phyloP scores from a whole-genome alignment of 2,113 vertebrate genomes.

The Pipra filicauda region DNA sequence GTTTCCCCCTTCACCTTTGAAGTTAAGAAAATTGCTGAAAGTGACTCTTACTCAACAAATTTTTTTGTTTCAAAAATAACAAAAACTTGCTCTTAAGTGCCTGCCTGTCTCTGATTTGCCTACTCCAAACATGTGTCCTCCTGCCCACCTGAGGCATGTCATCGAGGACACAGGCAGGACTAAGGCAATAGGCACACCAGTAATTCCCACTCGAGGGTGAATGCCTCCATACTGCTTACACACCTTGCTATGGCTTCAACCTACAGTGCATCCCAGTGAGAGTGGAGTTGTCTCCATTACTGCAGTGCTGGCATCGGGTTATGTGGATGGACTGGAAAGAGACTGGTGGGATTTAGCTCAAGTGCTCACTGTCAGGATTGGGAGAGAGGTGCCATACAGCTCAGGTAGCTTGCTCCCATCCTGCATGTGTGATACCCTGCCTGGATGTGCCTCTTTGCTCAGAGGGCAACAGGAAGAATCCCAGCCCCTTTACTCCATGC shows the following conservation, averaged over 20 bases:
- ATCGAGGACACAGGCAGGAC: neutral
- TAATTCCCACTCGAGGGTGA: neutral
- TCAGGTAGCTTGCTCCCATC: neutral
- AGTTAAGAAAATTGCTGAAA: neutral
- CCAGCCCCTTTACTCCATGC: rapidly evolving
- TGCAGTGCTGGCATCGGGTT: neutral
- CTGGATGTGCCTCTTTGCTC: neutral
- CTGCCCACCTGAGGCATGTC: neutral
- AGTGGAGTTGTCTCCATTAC: neutral
- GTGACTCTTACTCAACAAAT: neutral
- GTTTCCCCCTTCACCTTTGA: neutral
- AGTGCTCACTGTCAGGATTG: neutral
- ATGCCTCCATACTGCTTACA: rapidly evolving
- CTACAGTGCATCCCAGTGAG: rapidly evolving
- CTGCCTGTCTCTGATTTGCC: neutral
- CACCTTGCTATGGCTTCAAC: neutral
- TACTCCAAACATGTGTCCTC: neutral
- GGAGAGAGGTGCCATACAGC: neutral
- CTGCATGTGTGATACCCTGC: neutral
- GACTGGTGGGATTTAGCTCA: neutral
- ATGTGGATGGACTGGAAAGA: neutral
- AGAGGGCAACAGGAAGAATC: neutral
- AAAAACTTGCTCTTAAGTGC: neutral
- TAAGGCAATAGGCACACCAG: neutral
- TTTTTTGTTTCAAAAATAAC: neutral